These are phyloP conservation scores for Deilephila porcellus DNA, from an alignment of 2,888 invertebrate species.

Conservation along the genomic window DNA sequence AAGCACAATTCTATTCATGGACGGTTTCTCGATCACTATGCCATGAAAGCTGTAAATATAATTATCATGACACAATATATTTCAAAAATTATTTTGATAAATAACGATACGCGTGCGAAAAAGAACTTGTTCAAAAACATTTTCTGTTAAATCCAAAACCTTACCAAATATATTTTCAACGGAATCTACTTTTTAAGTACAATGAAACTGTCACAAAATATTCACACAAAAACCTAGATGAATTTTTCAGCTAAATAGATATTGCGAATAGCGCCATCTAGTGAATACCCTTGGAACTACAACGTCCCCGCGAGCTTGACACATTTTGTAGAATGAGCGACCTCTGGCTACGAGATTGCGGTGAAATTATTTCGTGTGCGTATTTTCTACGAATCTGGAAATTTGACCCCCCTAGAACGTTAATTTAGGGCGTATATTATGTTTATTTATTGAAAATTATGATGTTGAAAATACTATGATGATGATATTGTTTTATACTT, in stretches of 20 bases:
- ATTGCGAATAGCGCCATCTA: slow-evolving; percentile 5
- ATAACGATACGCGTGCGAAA: no score
- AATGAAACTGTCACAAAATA: neutral
- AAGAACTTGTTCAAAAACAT: no score
- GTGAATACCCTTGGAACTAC: neutral
- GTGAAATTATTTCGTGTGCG: no score
- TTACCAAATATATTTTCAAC: neutral
- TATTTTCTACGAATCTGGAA: no score
- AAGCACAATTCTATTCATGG: no score
- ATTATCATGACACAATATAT: no score
- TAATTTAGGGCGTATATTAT: neutral
- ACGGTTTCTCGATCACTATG: no score
- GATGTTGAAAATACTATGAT: no score
- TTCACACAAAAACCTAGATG: neutral
- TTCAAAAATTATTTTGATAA: no score
- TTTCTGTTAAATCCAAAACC: no score
- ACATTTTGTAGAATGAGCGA: neutral
- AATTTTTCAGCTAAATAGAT: neutral
- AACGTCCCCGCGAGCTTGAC: neutral
- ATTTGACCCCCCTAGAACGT: neutral
- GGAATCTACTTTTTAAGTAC: neutral
- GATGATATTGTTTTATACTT: no score
- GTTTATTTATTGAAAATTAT: neutral
- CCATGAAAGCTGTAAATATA: no score
- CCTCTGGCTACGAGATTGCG: neutral